Evolutionary conservation across 2,888 invertebrate species (phyloP).

Genomic region (Trichopoda pennipes): DNA sequence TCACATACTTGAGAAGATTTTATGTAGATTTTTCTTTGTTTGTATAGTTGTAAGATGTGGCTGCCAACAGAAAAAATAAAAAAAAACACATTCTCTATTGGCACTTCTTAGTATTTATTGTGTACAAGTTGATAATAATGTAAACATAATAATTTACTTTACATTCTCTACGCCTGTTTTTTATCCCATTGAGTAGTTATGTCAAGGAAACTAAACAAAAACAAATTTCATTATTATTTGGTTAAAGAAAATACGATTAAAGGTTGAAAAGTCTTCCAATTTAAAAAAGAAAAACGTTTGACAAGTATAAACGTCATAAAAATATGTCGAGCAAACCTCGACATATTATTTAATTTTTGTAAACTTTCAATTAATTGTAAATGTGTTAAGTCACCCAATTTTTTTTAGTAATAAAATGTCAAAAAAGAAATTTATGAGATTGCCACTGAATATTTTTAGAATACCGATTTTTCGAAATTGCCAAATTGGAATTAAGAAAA

Average conservation of each 20-base stretch:
- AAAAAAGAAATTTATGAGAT: no score
- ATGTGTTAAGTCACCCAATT: no score
- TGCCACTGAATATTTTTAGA: no score
- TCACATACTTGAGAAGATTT: slow-evolving; percentile 43
- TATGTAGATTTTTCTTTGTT: slow-evolving; percentile 21
- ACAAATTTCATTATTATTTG: slow-evolving; percentile 4
- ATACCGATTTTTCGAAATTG: no score
- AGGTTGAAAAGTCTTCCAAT: not conserved
- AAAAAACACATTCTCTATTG: slow-evolving; percentile 52
- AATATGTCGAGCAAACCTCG: no score
- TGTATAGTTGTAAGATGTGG: not conserved
- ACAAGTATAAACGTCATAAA: no score
- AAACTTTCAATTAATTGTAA: no score
- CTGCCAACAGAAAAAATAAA: slow-evolving; percentile 17
- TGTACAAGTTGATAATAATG: slow-evolving; percentile 41
- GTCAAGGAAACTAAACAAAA: not conserved
- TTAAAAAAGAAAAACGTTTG: not conserved
- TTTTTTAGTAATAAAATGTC: no score
- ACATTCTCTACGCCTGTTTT: slow-evolving; percentile 29
- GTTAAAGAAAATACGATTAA: not conserved
- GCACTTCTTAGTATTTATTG: slow-evolving; percentile 57
- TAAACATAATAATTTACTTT: slow-evolving; percentile 40
- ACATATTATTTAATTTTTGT: no score
- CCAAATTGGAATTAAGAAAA: no score
- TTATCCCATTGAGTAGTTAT: slow-evolving; percentile 1